Evolutionary conservation across 2,797 vertebrate genomes (phyloP).

Genomic region (Platyrinchus mystaceus): DNA sequence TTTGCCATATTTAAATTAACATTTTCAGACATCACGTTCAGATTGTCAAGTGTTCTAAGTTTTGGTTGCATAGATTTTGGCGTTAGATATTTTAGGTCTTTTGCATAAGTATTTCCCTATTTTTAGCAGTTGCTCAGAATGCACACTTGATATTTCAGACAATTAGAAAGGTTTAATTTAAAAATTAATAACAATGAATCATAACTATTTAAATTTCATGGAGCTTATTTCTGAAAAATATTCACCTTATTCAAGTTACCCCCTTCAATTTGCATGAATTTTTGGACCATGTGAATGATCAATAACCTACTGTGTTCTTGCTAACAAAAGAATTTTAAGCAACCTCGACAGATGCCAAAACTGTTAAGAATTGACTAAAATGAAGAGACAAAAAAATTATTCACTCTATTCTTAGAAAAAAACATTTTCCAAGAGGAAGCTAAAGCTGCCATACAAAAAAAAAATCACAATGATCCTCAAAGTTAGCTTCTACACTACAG

Average conservation of each 20-base stretch:
- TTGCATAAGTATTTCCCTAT: neutral
- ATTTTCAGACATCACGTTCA: neutral
- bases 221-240: neutral
- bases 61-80: neutral
- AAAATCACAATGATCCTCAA: neutral
- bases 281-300: neutral
- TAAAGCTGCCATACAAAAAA: neutral
- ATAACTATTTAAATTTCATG: neutral
- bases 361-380: neutral
- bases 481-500: neutral
- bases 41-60: neutral
- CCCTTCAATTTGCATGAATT: neutral
- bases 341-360: neutral
- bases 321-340: neutral
- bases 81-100: neutral
- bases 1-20: neutral
- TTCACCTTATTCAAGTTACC: neutral
- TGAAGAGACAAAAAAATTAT: neutral
- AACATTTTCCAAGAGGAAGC: neutral
- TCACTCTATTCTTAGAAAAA: neutral
- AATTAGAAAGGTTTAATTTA: neutral
- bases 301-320: neutral
- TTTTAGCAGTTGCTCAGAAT: neutral
- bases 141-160: neutral
- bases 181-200: neutral